Percentiles rank a stretch among this genome's conserved stretches.
phyloP scores from a whole-genome alignment of 2,888 invertebrate genomes.

The Drosophila gaucha region DNA sequence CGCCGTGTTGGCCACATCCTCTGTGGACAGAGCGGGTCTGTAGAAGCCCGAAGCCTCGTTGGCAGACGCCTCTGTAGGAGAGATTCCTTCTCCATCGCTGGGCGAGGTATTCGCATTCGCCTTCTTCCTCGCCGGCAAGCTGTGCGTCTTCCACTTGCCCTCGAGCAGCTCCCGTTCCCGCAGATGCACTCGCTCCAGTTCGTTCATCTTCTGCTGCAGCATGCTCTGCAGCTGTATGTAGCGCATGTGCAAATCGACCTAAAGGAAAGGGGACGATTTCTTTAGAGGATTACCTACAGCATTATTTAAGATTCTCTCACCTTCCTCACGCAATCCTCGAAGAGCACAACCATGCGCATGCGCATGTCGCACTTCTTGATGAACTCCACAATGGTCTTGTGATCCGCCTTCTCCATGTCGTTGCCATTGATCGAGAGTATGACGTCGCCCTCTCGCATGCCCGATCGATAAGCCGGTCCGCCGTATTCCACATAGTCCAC shows the following conservation, averaged over 20 bases:
- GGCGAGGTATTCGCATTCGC: slow-evolving; percentile 87
- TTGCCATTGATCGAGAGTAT: slow-evolving; percentile 98
- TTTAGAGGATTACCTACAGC: not conserved
- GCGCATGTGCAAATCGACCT: slow-evolving; percentile 94
- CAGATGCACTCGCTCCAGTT: slow-evolving; percentile 92
- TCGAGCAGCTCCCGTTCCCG: slow-evolving; percentile 93
- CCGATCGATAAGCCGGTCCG: slow-evolving; percentile 95
- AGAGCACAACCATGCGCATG: slow-evolving; percentile 98
- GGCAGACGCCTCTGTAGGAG: slow-evolving; percentile 85
- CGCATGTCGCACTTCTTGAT: slow-evolving; percentile 95
- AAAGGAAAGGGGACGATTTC: not conserved
- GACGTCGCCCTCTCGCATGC: slow-evolving; percentile 98
- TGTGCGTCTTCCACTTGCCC: slow-evolving; percentile 95
- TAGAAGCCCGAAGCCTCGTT: slow-evolving; percentile 86
- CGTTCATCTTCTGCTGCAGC: slow-evolving; percentile 93
- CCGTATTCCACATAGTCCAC: slow-evolving; percentile 98
- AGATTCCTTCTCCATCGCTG: slow-evolving; percentile 85
- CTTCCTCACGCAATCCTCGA: slow-evolving; percentile 98
- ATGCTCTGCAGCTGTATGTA: slow-evolving; percentile 95
- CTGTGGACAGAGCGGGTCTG: slow-evolving; percentile 92
- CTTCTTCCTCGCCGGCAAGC: slow-evolving; percentile 93
- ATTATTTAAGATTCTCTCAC: slow-evolving; percentile 85
- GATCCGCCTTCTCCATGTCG: slow-evolving; percentile 97
- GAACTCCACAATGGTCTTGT: slow-evolving; percentile 95
- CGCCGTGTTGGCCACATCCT: slow-evolving; percentile 87